phyloP scores from a whole-genome alignment of 2,113 vertebrate genomes.

The Oenanthe melanoleuca region DNA sequence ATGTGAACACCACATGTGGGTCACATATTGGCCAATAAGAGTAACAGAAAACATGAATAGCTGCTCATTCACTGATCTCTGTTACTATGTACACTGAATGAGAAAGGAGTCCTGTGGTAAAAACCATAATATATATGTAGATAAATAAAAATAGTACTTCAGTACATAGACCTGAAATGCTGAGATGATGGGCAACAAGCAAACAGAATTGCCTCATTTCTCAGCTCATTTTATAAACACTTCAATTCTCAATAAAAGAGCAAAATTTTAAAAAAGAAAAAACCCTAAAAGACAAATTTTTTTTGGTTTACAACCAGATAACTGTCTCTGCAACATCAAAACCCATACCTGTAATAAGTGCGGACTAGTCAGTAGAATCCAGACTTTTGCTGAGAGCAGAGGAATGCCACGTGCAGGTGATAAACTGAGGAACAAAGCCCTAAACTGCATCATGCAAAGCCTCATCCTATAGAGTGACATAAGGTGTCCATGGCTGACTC shows the following conservation, averaged over 20 bases:
- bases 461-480: not conserved
- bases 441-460: not conserved
- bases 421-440: not conserved
- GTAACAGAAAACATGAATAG: slow-evolving; percentile 57
- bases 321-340: not conserved
- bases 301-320: not conserved
- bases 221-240: not conserved
- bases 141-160: not conserved
- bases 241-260: not conserved
- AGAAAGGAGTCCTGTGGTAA: not conserved
- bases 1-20: slow-evolving; percentile 56
- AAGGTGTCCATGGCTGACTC: not conserved
- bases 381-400: not conserved
- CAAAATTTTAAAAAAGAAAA: not conserved
- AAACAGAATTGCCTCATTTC: not conserved
- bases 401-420: not conserved
- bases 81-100: slow-evolving; percentile 1
- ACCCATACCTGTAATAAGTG: not conserved
- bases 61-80: slow-evolving; percentile 50
- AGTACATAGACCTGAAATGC: not conserved
- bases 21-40: slow-evolving; percentile 60
- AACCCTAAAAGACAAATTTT: not conserved
- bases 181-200: not conserved
- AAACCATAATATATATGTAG: not conserved
- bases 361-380: not conserved